phyloP scores from a whole-genome alignment of 2,888 invertebrate species.

The Acrobasis suavella region DNA sequence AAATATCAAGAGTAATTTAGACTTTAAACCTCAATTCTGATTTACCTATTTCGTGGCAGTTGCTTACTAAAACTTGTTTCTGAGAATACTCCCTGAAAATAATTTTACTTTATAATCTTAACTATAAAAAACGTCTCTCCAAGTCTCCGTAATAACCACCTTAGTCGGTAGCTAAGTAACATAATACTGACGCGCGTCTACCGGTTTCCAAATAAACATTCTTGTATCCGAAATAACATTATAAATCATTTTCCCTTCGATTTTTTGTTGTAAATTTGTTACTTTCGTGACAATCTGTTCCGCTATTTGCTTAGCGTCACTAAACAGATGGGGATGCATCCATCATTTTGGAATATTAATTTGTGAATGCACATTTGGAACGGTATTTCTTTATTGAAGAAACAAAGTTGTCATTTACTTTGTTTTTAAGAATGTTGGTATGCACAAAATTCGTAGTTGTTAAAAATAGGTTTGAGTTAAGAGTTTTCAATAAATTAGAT shows the following conservation, averaged over 20 bases:
- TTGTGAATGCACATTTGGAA: conserved; percentile 49
- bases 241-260: conserved; percentile 74
- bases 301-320: conserved; percentile 78
- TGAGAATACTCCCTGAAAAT: too few relatives aligned
- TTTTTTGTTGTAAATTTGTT: conserved; percentile 73
- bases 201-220: conserved; percentile 64
- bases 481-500: too few relatives aligned
- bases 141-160: conserved; percentile 49
- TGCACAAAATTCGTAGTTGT: neutral
- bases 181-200: conserved; percentile 56
- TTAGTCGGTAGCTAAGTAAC: conserved; percentile 52
- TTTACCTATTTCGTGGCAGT: too few relatives aligned
- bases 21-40: too few relatives aligned
- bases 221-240: conserved; percentile 76
- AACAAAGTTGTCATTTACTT: neutral
- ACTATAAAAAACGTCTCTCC: conserved; percentile 28
- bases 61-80: too few relatives aligned
- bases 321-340: conserved; percentile 73
- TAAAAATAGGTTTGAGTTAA: too few relatives aligned
- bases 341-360: conserved; percentile 70
- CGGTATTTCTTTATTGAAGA: conserved; percentile 36
- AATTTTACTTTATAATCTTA: too few relatives aligned
- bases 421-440: neutral
- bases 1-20: too few relatives aligned
- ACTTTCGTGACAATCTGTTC: conserved; percentile 80